Base-by-base conservation (phyloP, 2,797 vertebrate genomes). In the Buceros bicornis region DNA sequence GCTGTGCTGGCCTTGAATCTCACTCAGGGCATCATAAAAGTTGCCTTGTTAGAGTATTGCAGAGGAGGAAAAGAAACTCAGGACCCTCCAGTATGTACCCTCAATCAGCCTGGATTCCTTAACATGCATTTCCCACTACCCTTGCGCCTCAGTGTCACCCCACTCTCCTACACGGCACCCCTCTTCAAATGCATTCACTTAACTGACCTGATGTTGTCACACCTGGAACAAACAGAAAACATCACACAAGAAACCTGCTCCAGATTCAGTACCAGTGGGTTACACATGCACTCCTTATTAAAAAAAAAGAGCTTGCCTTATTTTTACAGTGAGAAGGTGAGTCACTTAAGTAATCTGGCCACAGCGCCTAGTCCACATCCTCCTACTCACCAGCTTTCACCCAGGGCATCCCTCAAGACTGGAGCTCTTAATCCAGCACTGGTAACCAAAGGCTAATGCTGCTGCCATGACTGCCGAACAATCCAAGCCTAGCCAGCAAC, bases 121-220 rank as follows among this genome's bases (percentile, higher is more conserved):
- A 51, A 67, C 7, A 19, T 1, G 14, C 45, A 50, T 18, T 73
- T 92, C 28, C 25, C 13, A 2, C 69, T 70, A 54, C 20, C 28
- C 15, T 69, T 40, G 16, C 4, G 3, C 24, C 22, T 57, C 10
- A 8, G 33, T 40, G 50, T 21, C 13, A 6, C 17, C 5, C 4
- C 4, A 24, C 5, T 29, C 9, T 60, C 37, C 22, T 13, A 51
- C 0, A 0, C 22, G 26, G 17, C 17, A 54, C n/a, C 3, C 6
- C 35, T 79, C 51, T 73, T 58, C 33, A 89, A 70, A 70, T 12
- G 43, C 13, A 33, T 22, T 42, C 18, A 6, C 8, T 13, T 21
- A 24, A 54, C 8, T 48, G 33, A 66, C 18, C 8, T 73, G 24
- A 31, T 14, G 33, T 16, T 24, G 61, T 17, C 58, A 71, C 20